Conservation (phyloP, 2,888 invertebrate genomes). For the Meiosimyza decipiens region DNA sequence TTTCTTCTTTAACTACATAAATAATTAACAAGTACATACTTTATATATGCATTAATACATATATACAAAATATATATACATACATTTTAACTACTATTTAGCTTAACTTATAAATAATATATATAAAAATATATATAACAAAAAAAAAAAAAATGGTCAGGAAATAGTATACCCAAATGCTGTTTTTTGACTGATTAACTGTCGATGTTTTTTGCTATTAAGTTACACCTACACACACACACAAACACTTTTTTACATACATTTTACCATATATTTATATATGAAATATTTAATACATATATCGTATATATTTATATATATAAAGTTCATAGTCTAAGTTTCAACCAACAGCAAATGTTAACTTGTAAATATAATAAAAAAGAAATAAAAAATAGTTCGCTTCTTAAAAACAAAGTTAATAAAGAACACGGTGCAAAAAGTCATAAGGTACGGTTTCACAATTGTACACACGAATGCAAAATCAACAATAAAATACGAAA, state of each 20-base stretch:
- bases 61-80: not conserved
- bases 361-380: too few relatives aligned
- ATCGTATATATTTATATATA: not conserved
- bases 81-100: constrained; percentile 24
- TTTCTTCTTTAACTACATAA: constrained; percentile 17
- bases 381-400: too few relatives aligned
- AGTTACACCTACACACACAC: constrained; percentile 41
- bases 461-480: too few relatives aligned
- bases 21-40: constrained; percentile 25
- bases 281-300: not conserved
- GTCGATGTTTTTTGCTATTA: constrained; percentile 63
- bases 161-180: not conserved
- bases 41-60: not conserved
- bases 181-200: constrained; percentile 55
- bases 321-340: not conserved
- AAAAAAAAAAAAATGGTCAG: constrained; percentile 13
- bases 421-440: too few relatives aligned
- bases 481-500: too few relatives aligned
- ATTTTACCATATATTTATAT: constrained; percentile 10
- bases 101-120: constrained; percentile 23
- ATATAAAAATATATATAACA: constrained; percentile 19
- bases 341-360: too few relatives aligned
- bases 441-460: too few relatives aligned
- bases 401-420: too few relatives aligned
- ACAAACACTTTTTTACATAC: not conserved